phyloP scores from a whole-genome alignment of 2,797 vertebrate genomes.

The Crocodylus rhombifer region DNA sequence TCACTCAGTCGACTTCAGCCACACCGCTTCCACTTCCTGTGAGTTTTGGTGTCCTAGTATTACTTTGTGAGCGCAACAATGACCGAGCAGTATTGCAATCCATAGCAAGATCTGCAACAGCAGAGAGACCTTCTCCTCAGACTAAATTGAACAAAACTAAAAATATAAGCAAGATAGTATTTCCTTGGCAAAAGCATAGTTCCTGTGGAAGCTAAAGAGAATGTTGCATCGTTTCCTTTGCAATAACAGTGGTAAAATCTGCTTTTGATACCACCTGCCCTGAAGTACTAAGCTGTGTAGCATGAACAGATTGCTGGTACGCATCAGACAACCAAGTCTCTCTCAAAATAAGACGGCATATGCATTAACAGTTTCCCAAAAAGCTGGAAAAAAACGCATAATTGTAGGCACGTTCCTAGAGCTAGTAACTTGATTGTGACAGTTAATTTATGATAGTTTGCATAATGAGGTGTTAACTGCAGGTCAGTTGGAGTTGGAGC shows the following conservation, averaged over 20 bases:
- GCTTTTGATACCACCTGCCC: neutral
- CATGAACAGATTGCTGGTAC: neutral
- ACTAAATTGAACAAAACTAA: neutral
- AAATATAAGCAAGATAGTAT: neutral
- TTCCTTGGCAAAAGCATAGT: neutral
- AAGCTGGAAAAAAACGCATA: neutral
- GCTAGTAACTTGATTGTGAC: neutral
- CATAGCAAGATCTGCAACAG: neutral
- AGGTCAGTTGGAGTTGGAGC: neutral
- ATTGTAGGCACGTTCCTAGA: neutral
- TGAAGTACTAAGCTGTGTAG: neutral
- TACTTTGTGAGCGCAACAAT: constrained; percentile 57
- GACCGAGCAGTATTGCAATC: constrained; percentile 11
- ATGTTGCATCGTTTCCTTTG: neutral
- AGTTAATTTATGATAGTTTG: accelerated
- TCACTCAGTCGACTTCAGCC: constrained; percentile 92
- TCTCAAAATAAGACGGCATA: neutral
- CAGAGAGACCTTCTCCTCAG: neutral
- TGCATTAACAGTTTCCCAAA: neutral
- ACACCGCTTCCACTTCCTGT: constrained; percentile 91
- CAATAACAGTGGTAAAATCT: neutral
- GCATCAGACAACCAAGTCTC: neutral
- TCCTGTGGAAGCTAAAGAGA: neutral
- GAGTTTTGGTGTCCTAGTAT: constrained; percentile 83
- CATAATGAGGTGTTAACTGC: neutral